A percentile compares a stretch with the other conserved stretches of the same genome.
Evolutionary conservation across 2,113 vertebrate species (phyloP).

Genomic region (Chelonoidis abingdonii): DNA sequence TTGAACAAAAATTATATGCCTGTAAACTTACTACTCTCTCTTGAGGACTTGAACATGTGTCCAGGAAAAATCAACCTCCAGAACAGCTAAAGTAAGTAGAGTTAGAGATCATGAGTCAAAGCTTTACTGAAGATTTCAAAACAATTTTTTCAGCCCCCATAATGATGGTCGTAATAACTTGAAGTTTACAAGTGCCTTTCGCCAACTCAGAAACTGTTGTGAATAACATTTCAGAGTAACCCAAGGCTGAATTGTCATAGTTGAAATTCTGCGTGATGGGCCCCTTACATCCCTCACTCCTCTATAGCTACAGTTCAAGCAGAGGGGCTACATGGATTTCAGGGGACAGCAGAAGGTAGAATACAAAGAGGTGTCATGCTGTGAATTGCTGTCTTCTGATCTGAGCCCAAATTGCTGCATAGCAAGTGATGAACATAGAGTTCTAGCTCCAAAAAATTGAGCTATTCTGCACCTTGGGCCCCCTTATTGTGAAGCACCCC

Average conservation of each 20-base stretch:
- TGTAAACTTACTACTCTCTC: background rate
- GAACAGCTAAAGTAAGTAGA: background rate
- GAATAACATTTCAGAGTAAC: background rate
- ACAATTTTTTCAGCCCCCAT: background rate
- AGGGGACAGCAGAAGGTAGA: background rate
- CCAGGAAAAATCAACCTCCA: background rate
- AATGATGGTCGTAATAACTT: background rate
- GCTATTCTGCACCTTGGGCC: background rate
- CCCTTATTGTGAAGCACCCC: background rate
- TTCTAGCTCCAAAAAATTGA: background rate
- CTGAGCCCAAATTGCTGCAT: background rate
- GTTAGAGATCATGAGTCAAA: background rate
- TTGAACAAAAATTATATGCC: background rate
- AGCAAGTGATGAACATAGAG: background rate
- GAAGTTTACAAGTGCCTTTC: background rate
- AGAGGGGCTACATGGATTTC: background rate
- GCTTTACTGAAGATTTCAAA: background rate
- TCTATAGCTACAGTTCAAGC: background rate
- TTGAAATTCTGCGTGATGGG: background rate
- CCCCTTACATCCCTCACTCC: fast-evolving
- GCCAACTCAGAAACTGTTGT: background rate
- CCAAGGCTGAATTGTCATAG: background rate
- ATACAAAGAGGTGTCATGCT: background rate
- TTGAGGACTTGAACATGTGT: background rate
- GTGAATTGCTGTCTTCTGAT: background rate